A percentile compares a stretch with the other conserved stretches of the same genome.
Evolutionary conservation across 2,888 invertebrate species (phyloP).

Genomic region (Strigamia maritima): DNA sequence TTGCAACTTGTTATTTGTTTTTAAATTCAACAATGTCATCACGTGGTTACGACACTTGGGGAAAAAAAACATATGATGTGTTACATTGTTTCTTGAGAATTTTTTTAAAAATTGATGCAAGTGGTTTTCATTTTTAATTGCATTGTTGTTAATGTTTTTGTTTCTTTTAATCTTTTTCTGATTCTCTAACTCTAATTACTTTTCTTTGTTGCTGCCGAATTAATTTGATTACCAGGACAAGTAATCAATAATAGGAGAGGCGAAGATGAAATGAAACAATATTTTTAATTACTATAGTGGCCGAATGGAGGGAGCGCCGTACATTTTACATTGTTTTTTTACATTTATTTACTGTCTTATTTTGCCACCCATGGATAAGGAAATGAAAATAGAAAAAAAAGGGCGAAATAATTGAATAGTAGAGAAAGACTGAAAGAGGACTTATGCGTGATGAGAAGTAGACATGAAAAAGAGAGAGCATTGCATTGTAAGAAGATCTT

Average conservation of each 20-base stretch:
- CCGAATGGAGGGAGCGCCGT: too few species aligned
- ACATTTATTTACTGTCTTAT: neutral
- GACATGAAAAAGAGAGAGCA: too few species aligned
- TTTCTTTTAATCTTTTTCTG: neutral
- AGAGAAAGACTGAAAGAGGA: neutral
- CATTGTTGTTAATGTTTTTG: neutral
- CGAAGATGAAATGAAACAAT: neutral
- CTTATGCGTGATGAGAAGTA: neutral
- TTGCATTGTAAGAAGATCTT: too few species aligned
- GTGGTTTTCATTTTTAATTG: neutral
- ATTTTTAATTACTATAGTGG: neutral
- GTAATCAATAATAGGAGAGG: neutral
- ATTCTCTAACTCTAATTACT: neutral
- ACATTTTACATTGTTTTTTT: too few species aligned
- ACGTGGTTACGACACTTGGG: neutral
- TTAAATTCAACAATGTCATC: neutral
- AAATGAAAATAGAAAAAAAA: neutral
- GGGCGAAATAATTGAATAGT: neutral
- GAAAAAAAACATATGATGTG: neutral
- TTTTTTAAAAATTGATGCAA: neutral
- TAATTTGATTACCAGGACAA: neutral
- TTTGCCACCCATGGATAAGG: neutral
- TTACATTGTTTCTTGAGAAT: neutral
- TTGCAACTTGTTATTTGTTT: neutral
- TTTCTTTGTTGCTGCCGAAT: neutral